phyloP scores from a whole-genome alignment of 2,888 invertebrate species.

The Dione vanillae region DNA sequence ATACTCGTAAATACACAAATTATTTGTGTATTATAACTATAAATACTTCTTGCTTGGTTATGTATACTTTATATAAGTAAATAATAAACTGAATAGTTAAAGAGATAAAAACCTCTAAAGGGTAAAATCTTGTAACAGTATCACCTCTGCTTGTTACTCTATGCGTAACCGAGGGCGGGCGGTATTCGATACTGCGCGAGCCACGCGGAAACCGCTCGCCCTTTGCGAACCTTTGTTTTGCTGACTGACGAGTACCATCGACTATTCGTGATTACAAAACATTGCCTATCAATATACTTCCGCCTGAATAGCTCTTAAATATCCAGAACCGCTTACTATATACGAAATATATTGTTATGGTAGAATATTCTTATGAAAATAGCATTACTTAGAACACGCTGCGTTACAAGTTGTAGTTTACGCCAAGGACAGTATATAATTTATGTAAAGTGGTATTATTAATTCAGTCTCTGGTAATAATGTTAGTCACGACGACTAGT shows the following conservation, averaged over 20 bases:
- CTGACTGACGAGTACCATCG: constrained; percentile 46
- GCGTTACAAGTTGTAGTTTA: not conserved
- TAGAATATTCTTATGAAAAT: not conserved
- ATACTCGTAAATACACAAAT: no score
- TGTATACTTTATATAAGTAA: no score
- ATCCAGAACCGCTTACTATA: not conserved
- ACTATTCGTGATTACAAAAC: constrained; percentile 51
- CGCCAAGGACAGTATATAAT: not conserved
- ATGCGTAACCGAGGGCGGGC: constrained; percentile 58
- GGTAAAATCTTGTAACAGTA: not conserved
- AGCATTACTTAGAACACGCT: not conserved
- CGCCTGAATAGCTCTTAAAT: constrained; percentile 24
- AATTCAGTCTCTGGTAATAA: not conserved
- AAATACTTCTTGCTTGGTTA: no score
- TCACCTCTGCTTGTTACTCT: constrained; percentile 54
- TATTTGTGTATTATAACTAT: no score
- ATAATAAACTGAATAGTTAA: not conserved
- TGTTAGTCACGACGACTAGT: not conserved
- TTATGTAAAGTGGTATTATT: not conserved
- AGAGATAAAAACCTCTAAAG: not conserved
- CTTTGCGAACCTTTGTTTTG: constrained; percentile 77
- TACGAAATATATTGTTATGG: not conserved
- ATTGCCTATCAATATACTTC: constrained; percentile 32
- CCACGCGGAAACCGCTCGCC: constrained; percentile 69
- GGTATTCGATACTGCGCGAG: constrained; percentile 63